Conservation (phyloP, 2,888 invertebrate species). For the Steromphala cineraria region DNA sequence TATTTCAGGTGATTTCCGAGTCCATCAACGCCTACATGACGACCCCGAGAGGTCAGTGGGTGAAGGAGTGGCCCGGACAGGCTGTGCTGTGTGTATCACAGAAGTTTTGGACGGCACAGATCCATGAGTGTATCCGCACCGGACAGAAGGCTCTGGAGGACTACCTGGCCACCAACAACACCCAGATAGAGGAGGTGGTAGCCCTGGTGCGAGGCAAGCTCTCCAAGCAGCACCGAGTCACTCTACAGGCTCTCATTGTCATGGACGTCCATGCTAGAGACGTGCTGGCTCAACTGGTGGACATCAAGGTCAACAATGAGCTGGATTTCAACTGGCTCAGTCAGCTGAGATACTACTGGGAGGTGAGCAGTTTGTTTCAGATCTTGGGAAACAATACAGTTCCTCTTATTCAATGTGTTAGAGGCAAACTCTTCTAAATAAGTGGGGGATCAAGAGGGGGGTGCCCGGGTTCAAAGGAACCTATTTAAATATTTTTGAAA, state of each 20-base stretch:
- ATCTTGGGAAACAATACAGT: neutral
- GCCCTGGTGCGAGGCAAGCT: slow-evolving; percentile 82
- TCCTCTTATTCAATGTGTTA: no score
- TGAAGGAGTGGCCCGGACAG: slow-evolving; percentile 77
- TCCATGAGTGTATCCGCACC: slow-evolving; percentile 71
- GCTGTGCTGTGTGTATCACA: slow-evolving; percentile 76
- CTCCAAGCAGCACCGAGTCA: slow-evolving; percentile 75
- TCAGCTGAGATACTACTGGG: slow-evolving; percentile 77
- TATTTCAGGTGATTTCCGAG: slow-evolving; percentile 77
- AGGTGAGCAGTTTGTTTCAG: slow-evolving; percentile 61
- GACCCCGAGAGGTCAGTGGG: slow-evolving; percentile 76
- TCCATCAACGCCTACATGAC: slow-evolving; percentile 85
- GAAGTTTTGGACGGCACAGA: slow-evolving; percentile 74
- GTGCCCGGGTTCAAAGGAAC: no score
- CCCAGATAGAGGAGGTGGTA: slow-evolving; percentile 88
- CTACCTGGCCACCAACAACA: slow-evolving; percentile 84
- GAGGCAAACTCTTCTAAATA: no score
- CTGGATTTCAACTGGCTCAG: slow-evolving; percentile 76
- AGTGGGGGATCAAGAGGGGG: no score
- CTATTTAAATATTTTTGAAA: no score
- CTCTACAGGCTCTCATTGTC: slow-evolving; percentile 78
- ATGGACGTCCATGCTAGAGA: slow-evolving; percentile 83
- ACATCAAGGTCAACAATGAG: slow-evolving; percentile 67
- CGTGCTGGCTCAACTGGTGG: slow-evolving; percentile 70
- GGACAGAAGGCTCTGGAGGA: slow-evolving; percentile 76